Evolutionary conservation across 2,797 vertebrate species (phyloP).

Genomic region (Hyperoplus lanceolatus): DNA sequence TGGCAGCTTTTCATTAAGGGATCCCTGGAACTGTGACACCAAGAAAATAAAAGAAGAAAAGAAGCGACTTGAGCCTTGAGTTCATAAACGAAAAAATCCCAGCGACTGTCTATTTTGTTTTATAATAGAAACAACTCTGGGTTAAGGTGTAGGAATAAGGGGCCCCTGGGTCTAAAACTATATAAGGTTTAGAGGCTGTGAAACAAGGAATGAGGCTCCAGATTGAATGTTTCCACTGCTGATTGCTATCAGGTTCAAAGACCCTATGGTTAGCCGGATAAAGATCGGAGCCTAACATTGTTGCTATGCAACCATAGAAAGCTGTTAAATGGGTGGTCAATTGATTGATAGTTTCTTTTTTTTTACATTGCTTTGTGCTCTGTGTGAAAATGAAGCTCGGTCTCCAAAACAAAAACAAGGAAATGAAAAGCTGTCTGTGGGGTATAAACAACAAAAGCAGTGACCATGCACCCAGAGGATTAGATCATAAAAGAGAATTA

Average conservation of each 20-base stretch:
- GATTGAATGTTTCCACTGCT: conserved; percentile 53
- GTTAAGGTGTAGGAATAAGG: conserved; percentile 35
- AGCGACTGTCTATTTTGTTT: conserved; percentile 52
- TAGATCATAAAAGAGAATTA: conserved; percentile 43
- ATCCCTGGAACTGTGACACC: conserved; percentile 67
- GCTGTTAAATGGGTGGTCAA: conserved; percentile 47
- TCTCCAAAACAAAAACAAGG: conserved; percentile 35
- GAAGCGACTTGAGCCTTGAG: conserved; percentile 14
- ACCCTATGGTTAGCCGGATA: conserved; percentile 54
- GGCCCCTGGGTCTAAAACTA: conserved; percentile 49
- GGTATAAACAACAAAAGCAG: conserved; percentile 42
- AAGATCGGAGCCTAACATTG: conserved; percentile 56
- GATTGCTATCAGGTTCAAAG: conserved; percentile 40
- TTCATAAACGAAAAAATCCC: conserved; percentile 40
- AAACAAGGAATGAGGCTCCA: conserved; percentile 48
- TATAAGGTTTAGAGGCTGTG: conserved; percentile 44
- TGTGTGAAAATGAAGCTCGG: conserved; percentile 54
- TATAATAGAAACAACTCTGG: conserved; percentile 57
- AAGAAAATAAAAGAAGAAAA: conserved; percentile 36
- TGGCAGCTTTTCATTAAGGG: conserved; percentile 67
- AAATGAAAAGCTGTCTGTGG: conserved; percentile 38
- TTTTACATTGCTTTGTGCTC: conserved; percentile 25
- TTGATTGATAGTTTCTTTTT: conserved; percentile 24
- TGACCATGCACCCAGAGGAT: conserved; percentile 36
- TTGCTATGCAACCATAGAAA: conserved; percentile 73